phyloP scores from a whole-genome alignment of 1,140 invertebrate species.

The Tetramorium alpestre region DNA sequence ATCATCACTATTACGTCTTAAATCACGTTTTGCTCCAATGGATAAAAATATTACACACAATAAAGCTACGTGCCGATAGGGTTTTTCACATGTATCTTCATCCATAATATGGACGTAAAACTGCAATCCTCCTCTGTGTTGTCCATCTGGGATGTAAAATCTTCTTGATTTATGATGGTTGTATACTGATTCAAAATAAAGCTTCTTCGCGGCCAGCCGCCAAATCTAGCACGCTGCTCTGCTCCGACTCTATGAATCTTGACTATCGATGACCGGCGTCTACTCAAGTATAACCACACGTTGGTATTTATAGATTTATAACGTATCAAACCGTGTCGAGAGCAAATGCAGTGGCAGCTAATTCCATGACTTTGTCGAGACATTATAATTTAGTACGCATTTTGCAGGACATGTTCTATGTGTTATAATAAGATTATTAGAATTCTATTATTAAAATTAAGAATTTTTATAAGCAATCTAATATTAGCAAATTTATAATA shows the following conservation, averaged over 20 bases:
- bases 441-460: not conserved
- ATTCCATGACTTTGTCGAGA: slow-evolving; percentile 23
- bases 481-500: not conserved
- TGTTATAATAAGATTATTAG: not conserved
- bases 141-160: not conserved
- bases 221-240: slow-evolving; percentile 27
- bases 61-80: slow-evolving; percentile 30
- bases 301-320: slow-evolving; percentile 67
- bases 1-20: not conserved
- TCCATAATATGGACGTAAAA: not conserved
- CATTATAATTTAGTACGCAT: not conserved
- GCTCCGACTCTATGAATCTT: not conserved
- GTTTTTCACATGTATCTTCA: slow-evolving; percentile 33
- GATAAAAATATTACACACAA: slow-evolving; percentile 48
- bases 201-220: not conserved
- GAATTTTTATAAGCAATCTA: not conserved
- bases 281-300: not conserved
- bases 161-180: slow-evolving; percentile 46
- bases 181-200: slow-evolving; percentile 30
- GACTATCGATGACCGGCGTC: slow-evolving; percentile 28
- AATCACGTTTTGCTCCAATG: not conserved
- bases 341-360: slow-evolving; percentile 17
- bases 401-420: not conserved
- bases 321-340: slow-evolving; percentile 35
- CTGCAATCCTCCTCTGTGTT: not conserved